Conservation (phyloP, 2,113 vertebrate genomes). For the Casuarius casuarius region DNA sequence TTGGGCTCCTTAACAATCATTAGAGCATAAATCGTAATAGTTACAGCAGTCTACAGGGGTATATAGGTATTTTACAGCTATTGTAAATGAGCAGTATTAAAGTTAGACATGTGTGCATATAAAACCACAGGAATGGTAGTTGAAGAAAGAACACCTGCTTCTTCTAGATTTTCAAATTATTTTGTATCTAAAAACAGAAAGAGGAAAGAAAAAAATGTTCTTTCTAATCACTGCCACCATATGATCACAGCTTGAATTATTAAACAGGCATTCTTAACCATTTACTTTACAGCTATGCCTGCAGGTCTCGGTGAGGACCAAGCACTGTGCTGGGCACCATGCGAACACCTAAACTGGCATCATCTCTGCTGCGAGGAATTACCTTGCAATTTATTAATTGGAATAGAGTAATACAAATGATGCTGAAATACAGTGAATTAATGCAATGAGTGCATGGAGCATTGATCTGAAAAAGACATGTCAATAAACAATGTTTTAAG, state of each 20-base stretch:
- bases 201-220: neutral
- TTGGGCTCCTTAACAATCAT: slow-evolving; percentile 71
- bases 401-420: neutral
- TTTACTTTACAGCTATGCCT: neutral
- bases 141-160: slow-evolving; percentile 71
- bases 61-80: slow-evolving; percentile 73
- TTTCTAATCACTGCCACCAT: slow-evolving; percentile 19
- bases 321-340: neutral
- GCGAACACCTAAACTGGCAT: neutral
- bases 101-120: slow-evolving; percentile 70
- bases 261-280: slow-evolving; percentile 5
- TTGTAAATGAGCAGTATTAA: slow-evolving; percentile 75
- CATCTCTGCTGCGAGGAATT: neutral
- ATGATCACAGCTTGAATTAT: slow-evolving; percentile 17
- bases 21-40: slow-evolving; percentile 76
- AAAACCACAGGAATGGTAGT: slow-evolving; percentile 70
- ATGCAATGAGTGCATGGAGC: neutral
- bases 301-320: neutral
- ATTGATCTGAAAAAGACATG: slow-evolving; percentile 37
- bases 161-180: slow-evolving; percentile 35
- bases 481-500: slow-evolving; percentile 18
- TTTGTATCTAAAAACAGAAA: slow-evolving; percentile 61
- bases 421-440: neutral
- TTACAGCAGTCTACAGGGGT: slow-evolving; percentile 63
- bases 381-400: neutral